Conservation (phyloP, 1,140 invertebrate genomes). For the Andricus grossulariae region DNA sequence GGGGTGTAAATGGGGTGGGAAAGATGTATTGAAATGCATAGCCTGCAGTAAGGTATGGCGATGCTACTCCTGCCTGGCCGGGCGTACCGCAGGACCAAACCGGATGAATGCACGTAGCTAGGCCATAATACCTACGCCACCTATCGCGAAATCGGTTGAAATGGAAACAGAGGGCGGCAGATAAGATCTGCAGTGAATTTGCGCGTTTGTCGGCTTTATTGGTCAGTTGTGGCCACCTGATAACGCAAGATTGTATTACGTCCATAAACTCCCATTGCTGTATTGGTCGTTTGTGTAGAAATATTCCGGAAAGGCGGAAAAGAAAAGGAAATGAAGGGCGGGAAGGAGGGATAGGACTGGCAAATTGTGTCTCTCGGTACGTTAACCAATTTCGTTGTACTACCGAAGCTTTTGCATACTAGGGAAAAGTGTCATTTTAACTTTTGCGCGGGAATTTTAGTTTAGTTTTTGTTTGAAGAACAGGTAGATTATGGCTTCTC, state of each 20-base stretch:
- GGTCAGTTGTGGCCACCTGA: constrained; percentile 52
- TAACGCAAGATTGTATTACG: constrained; percentile 61
- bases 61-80: neutral
- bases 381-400: constrained; percentile 58
- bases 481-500: too few species aligned
- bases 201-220: constrained; percentile 59
- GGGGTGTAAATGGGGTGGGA: constrained; percentile 27
- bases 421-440: too few species aligned
- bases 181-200: constrained; percentile 58
- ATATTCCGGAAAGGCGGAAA: constrained; percentile 47
- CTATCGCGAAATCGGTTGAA: constrained; percentile 49
- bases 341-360: constrained; percentile 39
- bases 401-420: constrained; percentile 39
- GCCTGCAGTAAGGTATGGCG: constrained; percentile 36
- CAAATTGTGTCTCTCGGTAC: constrained; percentile 43
- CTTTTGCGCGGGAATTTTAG: too few species aligned
- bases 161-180: constrained; percentile 46
- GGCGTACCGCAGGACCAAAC: neutral
- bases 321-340: constrained; percentile 41
- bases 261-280: constrained; percentile 55
- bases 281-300: constrained; percentile 44
- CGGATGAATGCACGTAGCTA: constrained; percentile 23
- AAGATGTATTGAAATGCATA: constrained; percentile 62
- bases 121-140: constrained; percentile 30
- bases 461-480: too few species aligned